Conservation (phyloP, 2,888 invertebrate genomes). For the Chymomyza procnemis region DNA sequence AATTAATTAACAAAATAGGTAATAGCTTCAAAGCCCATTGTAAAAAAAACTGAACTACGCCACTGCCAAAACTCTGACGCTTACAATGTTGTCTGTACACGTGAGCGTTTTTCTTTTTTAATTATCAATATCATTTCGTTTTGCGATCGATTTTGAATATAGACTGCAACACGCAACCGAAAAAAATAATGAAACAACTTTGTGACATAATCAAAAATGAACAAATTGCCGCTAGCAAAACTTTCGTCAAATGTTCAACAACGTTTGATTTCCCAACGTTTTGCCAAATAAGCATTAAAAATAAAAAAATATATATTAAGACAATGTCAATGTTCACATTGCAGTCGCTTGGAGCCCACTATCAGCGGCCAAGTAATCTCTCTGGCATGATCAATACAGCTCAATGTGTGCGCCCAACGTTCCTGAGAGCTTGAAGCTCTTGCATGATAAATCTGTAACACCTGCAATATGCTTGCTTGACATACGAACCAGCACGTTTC, state of each 20-base stretch:
- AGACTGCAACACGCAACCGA: slow-evolving; percentile 26
- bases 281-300: not conserved
- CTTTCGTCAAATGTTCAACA: not conserved
- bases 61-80: no score
- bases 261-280: not conserved
- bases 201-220: not conserved
- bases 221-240: not conserved
- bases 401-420: not conserved
- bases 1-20: no score
- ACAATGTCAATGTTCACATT: not conserved
- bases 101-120: not conserved
- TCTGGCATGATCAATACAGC: not conserved
- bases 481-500: not conserved
- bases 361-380: not conserved
- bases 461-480: not conserved
- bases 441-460: not conserved
- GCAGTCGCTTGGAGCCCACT: not conserved
- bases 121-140: slow-evolving; percentile 23
- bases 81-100: not conserved
- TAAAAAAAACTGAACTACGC: no score
- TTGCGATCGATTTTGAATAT: slow-evolving; percentile 44
- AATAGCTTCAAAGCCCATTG: no score
- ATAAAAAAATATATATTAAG: not conserved
- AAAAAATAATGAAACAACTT: not conserved
- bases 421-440: not conserved